These are phyloP conservation scores for Lipotes vexillifer DNA, from an alignment of 2,113 vertebrate species.

Conservation along the genomic window DNA sequence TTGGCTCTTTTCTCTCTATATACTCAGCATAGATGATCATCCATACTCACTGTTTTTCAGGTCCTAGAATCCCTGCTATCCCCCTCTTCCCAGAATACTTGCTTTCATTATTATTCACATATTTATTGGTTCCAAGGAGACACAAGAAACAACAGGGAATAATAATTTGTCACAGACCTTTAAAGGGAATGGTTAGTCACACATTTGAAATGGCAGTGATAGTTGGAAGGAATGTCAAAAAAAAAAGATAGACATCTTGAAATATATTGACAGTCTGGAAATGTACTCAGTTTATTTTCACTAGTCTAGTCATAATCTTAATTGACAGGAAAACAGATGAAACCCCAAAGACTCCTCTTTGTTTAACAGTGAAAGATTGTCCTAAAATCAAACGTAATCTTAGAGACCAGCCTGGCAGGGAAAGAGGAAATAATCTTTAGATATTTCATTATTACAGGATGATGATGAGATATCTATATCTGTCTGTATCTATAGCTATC, in stretches of 20 bases:
- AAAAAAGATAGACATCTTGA: not conserved
- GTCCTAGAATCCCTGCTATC: not conserved
- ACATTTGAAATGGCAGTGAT: not conserved
- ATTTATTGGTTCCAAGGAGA: not conserved
- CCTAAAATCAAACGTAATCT: not conserved
- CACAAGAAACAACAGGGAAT: not conserved
- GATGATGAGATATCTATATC: not conserved
- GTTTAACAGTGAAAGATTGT: not conserved
- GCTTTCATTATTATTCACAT: not conserved
- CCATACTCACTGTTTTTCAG: not conserved
- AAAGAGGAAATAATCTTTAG: not conserved
- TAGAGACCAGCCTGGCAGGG: not conserved
- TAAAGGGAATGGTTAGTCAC: not conserved
- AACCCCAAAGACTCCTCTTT: not conserved
- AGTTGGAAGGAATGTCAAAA: not conserved
- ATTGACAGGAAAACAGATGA: not conserved
- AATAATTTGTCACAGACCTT: not conserved
- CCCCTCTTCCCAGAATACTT: not conserved
- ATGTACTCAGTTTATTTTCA: not conserved
- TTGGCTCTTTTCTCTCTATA: not conserved
- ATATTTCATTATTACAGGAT: not conserved
- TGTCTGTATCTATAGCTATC: not conserved
- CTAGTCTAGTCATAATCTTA: not conserved
- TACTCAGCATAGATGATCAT: not conserved
- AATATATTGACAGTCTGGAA: not conserved